A percentile compares a stretch with the other conserved stretches of the same genome.
These are phyloP conservation scores for Neuroterus valhalla DNA, from an alignment of 1,140 invertebrate genomes.

Conservation along the genomic window DNA sequence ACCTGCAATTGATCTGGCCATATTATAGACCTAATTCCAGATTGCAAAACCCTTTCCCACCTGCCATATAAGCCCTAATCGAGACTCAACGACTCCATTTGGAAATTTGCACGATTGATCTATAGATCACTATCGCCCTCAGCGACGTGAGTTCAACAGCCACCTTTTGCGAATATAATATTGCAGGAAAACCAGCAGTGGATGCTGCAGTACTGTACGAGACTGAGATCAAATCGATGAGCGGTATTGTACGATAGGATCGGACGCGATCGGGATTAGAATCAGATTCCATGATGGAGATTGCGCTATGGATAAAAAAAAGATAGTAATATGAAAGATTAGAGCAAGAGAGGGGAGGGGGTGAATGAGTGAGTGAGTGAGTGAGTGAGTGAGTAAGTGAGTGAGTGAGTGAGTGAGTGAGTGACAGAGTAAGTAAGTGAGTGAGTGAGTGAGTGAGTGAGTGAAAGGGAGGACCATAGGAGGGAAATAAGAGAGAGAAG, in stretches of 20 bases:
- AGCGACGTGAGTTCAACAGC: constrained; percentile 2
- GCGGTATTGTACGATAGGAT: constrained; percentile 45
- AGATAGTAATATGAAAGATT: constrained; percentile 28
- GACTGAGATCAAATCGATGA: constrained; percentile 36
- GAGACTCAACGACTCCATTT: constrained; percentile 7
- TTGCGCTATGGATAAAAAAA: constrained; percentile 42
- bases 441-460: constrained; percentile 46
- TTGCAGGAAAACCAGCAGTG: constrained; percentile 16
- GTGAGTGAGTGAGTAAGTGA: constrained; percentile 45
- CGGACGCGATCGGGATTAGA: constrained; percentile 39
- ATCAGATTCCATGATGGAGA: constrained; percentile 48
- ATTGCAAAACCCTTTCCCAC: background rate
- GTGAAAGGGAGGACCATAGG: constrained; percentile 42
- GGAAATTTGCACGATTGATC: constrained; percentile 18
- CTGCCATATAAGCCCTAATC: background rate
- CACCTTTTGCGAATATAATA: constrained; percentile 7
- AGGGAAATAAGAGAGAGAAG: constrained; percentile 49
- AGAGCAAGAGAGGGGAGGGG: too few relatives aligned
- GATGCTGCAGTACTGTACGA: background rate
- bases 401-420: constrained; percentile 46
- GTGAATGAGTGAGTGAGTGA: constrained; percentile 47
- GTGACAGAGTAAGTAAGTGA: too few relatives aligned
- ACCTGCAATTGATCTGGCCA: background rate
- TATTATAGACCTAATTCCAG: background rate
- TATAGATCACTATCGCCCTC: background rate